Percentiles rank a stretch among this genome's conserved stretches.
Evolutionary conservation across 2,888 invertebrate genomes (phyloP).

Genomic region (Laspeyria flexula): DNA sequence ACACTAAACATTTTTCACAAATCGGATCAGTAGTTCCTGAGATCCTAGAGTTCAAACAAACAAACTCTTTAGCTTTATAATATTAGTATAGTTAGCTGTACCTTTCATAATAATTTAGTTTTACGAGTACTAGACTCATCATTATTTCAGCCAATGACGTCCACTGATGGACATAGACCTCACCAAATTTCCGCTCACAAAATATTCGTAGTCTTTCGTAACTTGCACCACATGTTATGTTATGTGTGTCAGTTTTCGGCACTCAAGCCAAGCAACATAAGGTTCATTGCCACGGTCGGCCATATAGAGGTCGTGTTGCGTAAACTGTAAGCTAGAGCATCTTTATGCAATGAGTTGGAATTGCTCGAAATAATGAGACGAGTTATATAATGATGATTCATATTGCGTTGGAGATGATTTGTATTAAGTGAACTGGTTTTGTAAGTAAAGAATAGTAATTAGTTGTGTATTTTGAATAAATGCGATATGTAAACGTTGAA

Average conservation of each 20-base stretch:
- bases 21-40: no score
- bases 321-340: slow-evolving; percentile 41
- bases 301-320: slow-evolving; percentile 50
- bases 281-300: slow-evolving; percentile 71
- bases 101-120: no score
- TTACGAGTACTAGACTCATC: no score
- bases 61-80: no score
- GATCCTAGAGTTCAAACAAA: no score
- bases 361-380: slow-evolving; percentile 14
- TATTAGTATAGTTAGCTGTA: no score
- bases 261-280: slow-evolving; percentile 43
- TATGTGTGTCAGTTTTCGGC: slow-evolving; percentile 51
- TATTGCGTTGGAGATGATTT: slow-evolving; percentile 14
- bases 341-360: slow-evolving; percentile 28
- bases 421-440: slow-evolving; percentile 20
- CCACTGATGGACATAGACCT: no score
- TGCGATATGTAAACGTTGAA: background rate
- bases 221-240: slow-evolving; percentile 23
- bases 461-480: background rate
- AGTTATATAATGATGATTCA: slow-evolving; percentile 26
- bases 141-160: no score
- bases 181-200: no score
- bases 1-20: no score
- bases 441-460: background rate
- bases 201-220: no score